Base-by-base conservation (phyloP, 1,140 invertebrate genomes). In the Tenebrio molitor region DNA sequence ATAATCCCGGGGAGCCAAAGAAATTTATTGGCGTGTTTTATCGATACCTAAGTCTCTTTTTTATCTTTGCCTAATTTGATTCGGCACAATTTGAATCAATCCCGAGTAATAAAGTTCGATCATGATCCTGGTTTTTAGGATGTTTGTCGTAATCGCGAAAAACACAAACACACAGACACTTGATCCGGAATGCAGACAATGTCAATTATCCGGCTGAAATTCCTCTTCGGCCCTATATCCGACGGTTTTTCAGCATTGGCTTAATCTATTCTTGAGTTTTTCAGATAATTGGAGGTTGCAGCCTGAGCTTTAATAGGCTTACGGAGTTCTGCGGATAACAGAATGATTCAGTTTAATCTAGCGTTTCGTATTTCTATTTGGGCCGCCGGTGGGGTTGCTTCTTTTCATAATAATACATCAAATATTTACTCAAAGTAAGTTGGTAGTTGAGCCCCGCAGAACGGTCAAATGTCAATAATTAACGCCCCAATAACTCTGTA, bases 391-490 rank as follows among this genome's bases (percentile, higher is more conserved):
- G 2, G 8, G 21, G 46, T 53, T 58, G 15, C 23, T 25, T 58
- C 23, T 41, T 66, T 66, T 66, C n/a, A n/a, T 44, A 16, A 66
- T 44, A 66, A 66, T 44, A 44, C 17, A 66, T 66, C 42, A 66
- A 66, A 66, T 66, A 66, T 66, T 66, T 66, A 66, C 42, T n/a
- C 42, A 42, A 44, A 44, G 64, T 66, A 66, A 66, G 64, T 66
- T 29, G 36, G 29, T 65, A 42, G 64, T 21, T 66, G 29, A 44
- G 64, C 64, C 29, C 36, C 14, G 34, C 36, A 17, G 14, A 41
- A 65, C 34, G 69, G 73, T 72, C 70, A 72, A 74, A 74, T 63
- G 75, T 77, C 75, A 74, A 68, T 72, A 69, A 71, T 76, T 76
- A 70, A 76, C 71, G 74, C 62, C 58, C 44, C 33, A 71, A 68